Base-by-base conservation (phyloP, 2,113 vertebrate species). In the Synodontis membranacea region DNA sequence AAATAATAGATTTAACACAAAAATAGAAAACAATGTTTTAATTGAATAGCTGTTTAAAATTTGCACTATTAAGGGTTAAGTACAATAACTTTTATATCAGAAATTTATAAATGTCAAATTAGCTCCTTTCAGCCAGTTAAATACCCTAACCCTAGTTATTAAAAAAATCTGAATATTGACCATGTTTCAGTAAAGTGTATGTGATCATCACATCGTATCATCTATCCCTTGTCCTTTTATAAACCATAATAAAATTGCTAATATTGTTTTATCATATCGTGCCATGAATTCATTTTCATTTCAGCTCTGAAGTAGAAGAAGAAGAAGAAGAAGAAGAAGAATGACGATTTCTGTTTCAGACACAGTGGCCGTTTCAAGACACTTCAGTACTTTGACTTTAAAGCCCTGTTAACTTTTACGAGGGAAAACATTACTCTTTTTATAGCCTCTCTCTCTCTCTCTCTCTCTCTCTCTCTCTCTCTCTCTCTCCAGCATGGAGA, bases 361-460 rank as follows among this genome's bases (percentile, higher is more conserved):
- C 62, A 37, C 64, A 79, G 78, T 44, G 64, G 10, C 39, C 31
- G n/a, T 86, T 86, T 86, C 76, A 37, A 60, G 34, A 4, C 12
- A 12, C 75, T 83, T 83, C 62, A 66, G 56, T 79, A 42, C 84
- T 44, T 52, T 80, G 74, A 86, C 89, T 86, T 88, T 84, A 86
- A 86, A 75, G 72, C 85, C 54, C 83, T 82, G 72, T 90, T 90
- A 89, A 89, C 14, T 83, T 90, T 89, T 88, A 88, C 66, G 84
- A 82, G 83, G 42, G 50, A 85, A 88, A 90, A 87, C 60, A 74
- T 46, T 82, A 82, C 46, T 75, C 78, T 34, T 54, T 86, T 75
- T 86, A 88, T 82, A 56, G 85, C 68, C 34, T 50, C 44, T 39
- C 80, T 60, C 82, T 80, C 62, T 23, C 21, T 74, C 70, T 11